A percentile compares a stretch with the other conserved stretches of the same genome.
Evolutionary conservation across 2,888 invertebrate genomes (phyloP).

Genomic region (Spisula solida): DNA sequence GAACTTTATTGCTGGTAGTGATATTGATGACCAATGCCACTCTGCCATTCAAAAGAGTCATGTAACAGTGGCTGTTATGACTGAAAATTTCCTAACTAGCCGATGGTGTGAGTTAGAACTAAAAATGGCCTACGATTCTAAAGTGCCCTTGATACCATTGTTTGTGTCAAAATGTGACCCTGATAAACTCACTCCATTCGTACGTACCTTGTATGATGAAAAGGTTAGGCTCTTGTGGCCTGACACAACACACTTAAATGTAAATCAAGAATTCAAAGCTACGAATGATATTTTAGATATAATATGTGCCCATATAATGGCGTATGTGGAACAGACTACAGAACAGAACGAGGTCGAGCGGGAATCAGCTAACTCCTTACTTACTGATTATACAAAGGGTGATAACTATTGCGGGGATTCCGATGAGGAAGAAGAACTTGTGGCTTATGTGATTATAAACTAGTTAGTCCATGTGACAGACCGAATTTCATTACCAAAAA

Average conservation of each 20-base stretch:
- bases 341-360: neutral
- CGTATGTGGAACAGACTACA: slow-evolving; percentile 1
- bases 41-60: slow-evolving; percentile 11
- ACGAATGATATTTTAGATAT: slow-evolving; percentile 13
- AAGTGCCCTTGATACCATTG: slow-evolving; percentile 21
- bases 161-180: slow-evolving; percentile 18
- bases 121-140: neutral
- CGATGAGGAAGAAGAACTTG: too few relatives aligned
- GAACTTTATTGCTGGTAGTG: slow-evolving; percentile 17
- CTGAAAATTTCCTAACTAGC: slow-evolving; percentile 18
- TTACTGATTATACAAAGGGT: too few relatives aligned
- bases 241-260: slow-evolving; percentile 4
- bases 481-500: too few relatives aligned
- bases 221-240: too few relatives aligned
- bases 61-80: slow-evolving; percentile 22
- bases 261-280: neutral
- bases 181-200: neutral
- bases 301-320: slow-evolving; percentile 3
- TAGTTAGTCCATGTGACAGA: too few relatives aligned
- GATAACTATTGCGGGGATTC: too few relatives aligned
- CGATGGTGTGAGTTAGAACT: slow-evolving; percentile 25
- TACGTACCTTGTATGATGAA: slow-evolving; percentile 7
- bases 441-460: too few relatives aligned
- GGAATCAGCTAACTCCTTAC: too few relatives aligned
- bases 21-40: slow-evolving; percentile 22